phyloP scores from a whole-genome alignment of 2,888 invertebrate genomes.

The Arctia plantaginis region DNA sequence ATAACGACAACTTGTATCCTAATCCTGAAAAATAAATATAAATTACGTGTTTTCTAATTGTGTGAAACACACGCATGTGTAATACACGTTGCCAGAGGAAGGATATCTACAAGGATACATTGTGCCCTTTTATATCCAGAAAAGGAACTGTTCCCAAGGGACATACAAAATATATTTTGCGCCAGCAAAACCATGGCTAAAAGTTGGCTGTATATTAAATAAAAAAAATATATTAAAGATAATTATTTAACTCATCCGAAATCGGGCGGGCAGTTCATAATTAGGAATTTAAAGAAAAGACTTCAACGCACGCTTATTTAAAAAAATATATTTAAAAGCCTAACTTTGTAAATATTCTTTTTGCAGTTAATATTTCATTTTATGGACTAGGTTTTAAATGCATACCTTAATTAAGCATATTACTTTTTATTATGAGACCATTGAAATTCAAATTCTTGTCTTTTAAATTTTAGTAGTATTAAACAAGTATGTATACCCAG shows the following conservation, averaged over 20 bases:
- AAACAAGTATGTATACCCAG: neutral
- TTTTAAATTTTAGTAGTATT: too few relatives aligned
- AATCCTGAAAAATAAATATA: too few relatives aligned
- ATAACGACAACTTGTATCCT: too few relatives aligned
- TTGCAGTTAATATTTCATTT: neutral
- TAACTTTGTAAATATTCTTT: neutral
- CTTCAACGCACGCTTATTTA: constrained; percentile 60
- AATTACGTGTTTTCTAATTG: too few relatives aligned
- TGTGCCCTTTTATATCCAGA: neutral
- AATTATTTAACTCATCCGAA: neutral
- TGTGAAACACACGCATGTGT: too few relatives aligned
- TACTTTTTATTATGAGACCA: neutral
- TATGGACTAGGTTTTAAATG: neutral
- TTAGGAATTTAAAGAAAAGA: constrained; percentile 56
- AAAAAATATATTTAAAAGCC: neutral
- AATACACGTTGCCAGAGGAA: too few relatives aligned
- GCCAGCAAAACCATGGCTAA: neutral
- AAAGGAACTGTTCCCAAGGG: neutral
- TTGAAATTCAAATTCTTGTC: neutral
- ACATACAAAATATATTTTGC: neutral
- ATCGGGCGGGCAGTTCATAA: neutral
- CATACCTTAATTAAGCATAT: neutral
- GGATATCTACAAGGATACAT: too few relatives aligned
- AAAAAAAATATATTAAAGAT: neutral
- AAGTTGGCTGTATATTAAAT: too few relatives aligned